phyloP scores from a whole-genome alignment of 2,797 vertebrate species.

The Danio kyathit region DNA sequence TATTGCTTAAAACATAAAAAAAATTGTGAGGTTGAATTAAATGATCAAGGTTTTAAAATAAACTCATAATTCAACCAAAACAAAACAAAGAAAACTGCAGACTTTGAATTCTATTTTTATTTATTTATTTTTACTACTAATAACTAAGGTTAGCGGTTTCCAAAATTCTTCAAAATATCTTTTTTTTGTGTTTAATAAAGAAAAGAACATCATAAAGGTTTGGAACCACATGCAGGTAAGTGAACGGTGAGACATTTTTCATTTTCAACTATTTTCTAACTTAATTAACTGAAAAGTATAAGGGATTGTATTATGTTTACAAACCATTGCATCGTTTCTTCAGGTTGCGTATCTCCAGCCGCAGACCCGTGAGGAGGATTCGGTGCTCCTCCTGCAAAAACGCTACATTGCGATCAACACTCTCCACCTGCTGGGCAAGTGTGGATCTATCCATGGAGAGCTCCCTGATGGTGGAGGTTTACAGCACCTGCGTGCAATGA shows the following conservation, averaged over 20 bases:
- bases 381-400: slow-evolving; percentile 95
- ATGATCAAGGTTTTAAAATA: no score
- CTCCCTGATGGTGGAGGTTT: slow-evolving; percentile 12
- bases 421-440: slow-evolving; percentile 94
- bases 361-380: slow-evolving; percentile 88
- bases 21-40: no score
- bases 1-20: no score
- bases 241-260: neutral
- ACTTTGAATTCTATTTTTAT: no score
- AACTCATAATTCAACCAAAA: no score
- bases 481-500: slow-evolving; percentile 2
- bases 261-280: neutral
- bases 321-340: slow-evolving; percentile 93
- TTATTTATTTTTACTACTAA: no score
- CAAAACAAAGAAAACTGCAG: no score
- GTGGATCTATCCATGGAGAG: slow-evolving; percentile 88
- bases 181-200: neutral
- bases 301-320: no score
- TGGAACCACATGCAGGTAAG: neutral
- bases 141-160: no score
- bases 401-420: slow-evolving; percentile 88
- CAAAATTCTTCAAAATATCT: neutral
- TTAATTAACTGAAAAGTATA: no score
- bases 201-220: neutral
- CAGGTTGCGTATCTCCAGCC: slow-evolving; percentile 91